These are phyloP conservation scores for Pseudopleuronectes americanus DNA, from an alignment of 2,797 vertebrate species.

Conservation along the genomic window DNA sequence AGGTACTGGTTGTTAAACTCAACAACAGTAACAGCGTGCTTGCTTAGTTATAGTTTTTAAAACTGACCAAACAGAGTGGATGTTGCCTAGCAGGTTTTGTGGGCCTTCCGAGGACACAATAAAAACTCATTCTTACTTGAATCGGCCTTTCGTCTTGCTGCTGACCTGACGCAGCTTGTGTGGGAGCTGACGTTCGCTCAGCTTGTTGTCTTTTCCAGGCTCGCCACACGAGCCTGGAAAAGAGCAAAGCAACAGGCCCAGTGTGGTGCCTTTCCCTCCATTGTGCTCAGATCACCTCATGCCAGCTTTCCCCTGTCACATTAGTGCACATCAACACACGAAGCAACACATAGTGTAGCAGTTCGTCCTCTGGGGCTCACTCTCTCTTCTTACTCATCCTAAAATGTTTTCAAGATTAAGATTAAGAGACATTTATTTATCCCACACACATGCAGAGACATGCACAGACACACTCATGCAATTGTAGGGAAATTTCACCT, in stretches of 20 bases:
- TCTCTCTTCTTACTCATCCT: neutral
- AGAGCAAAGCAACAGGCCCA: slow-evolving; percentile 77
- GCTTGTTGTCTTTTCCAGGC: slow-evolving; percentile 60
- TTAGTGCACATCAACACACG: slow-evolving; percentile 75
- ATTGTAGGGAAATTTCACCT: too few relatives aligned
- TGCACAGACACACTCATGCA: too few relatives aligned
- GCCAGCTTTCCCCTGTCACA: slow-evolving; percentile 83
- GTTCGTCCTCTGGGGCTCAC: slow-evolving; percentile 10
- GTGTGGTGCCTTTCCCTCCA: slow-evolving; percentile 78
- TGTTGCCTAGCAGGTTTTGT: neutral
- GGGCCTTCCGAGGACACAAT: slow-evolving; percentile 10
- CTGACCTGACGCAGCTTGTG: slow-evolving; percentile 32
- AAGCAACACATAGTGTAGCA: slow-evolving; percentile 28
- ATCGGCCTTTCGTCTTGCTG: slow-evolving; percentile 26
- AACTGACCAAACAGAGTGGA: neutral
- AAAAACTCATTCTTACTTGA: slow-evolving; percentile 31
- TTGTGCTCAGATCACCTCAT: slow-evolving; percentile 76
- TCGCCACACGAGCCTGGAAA: slow-evolving; percentile 67
- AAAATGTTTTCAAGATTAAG: neutral
- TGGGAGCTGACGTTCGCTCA: slow-evolving; percentile 42
- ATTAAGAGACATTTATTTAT: too few relatives aligned
- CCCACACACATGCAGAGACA: too few relatives aligned
- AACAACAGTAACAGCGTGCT: slow-evolving; percentile 29
- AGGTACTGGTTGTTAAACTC: slow-evolving; percentile 28
- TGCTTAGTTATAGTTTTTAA: too few relatives aligned